These are phyloP conservation scores for Drosophila meridionalis DNA, from an alignment of 2,888 invertebrate species.

Conservation along the genomic window DNA sequence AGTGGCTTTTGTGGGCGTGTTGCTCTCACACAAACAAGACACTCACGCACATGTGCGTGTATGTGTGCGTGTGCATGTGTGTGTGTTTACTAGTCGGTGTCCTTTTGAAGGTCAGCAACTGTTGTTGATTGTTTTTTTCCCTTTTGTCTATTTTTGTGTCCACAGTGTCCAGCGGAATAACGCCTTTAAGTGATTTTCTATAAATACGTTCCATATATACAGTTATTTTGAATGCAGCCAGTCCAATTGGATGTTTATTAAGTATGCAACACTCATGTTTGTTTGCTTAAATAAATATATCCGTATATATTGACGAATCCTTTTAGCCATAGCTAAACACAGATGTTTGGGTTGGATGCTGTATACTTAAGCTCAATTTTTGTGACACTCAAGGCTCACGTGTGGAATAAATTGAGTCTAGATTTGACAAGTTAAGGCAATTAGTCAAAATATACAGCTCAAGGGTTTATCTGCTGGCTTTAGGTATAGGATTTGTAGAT, in stretches of 20 bases:
- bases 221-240: slow-evolving; percentile 14
- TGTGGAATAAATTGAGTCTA: slow-evolving; percentile 37
- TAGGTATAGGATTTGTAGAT: not conserved
- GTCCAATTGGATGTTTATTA: slow-evolving; percentile 18
- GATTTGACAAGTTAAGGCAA: slow-evolving; percentile 11
- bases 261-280: slow-evolving; percentile 23
- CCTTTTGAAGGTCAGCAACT: slow-evolving; percentile 79
- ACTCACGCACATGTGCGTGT: slow-evolving; percentile 18
- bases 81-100: slow-evolving; percentile 54
- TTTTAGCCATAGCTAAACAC: not conserved
- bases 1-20: slow-evolving; percentile 49
- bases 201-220: slow-evolving; percentile 29
- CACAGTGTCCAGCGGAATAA: slow-evolving; percentile 35
- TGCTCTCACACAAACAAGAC: slow-evolving; percentile 20
- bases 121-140: slow-evolving; percentile 37
- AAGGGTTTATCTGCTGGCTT: not conserved
- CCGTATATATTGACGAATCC: slow-evolving; percentile 9
- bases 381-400: slow-evolving; percentile 23
- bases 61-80: slow-evolving; percentile 23
- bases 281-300: slow-evolving; percentile 1
- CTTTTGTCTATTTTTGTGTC: slow-evolving; percentile 56
- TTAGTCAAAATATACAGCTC: not conserved
- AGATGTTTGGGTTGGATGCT: not conserved
- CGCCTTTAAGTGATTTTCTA: slow-evolving; percentile 29
- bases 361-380: not conserved